Percentiles rank a stretch among this genome's conserved stretches.
Evolutionary conservation across 1,140 invertebrate genomes (phyloP).

Genomic region (Neocloeon triangulifer): DNA sequence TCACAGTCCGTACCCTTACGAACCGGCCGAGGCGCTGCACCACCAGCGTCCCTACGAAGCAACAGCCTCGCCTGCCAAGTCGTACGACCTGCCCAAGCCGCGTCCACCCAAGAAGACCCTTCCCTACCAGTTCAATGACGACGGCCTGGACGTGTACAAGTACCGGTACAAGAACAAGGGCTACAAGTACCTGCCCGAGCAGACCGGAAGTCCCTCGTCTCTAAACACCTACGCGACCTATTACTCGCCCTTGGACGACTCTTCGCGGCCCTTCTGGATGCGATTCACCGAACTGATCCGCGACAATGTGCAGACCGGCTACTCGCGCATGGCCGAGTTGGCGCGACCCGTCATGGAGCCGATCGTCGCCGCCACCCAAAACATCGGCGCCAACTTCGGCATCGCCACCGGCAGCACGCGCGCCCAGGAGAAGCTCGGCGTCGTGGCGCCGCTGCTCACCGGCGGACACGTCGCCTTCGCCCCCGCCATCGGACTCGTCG

Average conservation of each 20-base stretch:
- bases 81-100: constrained; percentile 1
- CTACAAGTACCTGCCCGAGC: constrained; percentile 10
- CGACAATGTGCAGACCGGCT: constrained; percentile 40
- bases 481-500: constrained; percentile 48
- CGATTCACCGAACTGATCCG: constrained; percentile 44
- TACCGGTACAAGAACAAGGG: constrained; percentile 6
- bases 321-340: constrained; percentile 39
- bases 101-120: constrained; percentile 7
- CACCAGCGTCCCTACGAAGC: background rate
- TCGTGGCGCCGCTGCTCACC: constrained; percentile 20
- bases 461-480: constrained; percentile 2
- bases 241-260: constrained; percentile 19
- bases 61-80: too few relatives aligned
- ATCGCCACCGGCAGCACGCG: constrained; percentile 29
- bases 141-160: constrained; percentile 9
- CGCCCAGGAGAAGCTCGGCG: constrained; percentile 37
- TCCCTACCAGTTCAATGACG: background rate
- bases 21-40: constrained; percentile 12
- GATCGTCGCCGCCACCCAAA: constrained; percentile 47
- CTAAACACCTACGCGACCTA: too few relatives aligned
- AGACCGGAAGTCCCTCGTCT: constrained; percentile 24
- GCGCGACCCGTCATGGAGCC: constrained; percentile 47
- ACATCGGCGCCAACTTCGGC: constrained; percentile 50
- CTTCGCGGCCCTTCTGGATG: constrained; percentile 41
- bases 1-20: constrained; percentile 17